These are phyloP conservation scores for Microctonus aethiopoides DNA, from an alignment of 2,888 invertebrate genomes.

Conservation along the genomic window DNA sequence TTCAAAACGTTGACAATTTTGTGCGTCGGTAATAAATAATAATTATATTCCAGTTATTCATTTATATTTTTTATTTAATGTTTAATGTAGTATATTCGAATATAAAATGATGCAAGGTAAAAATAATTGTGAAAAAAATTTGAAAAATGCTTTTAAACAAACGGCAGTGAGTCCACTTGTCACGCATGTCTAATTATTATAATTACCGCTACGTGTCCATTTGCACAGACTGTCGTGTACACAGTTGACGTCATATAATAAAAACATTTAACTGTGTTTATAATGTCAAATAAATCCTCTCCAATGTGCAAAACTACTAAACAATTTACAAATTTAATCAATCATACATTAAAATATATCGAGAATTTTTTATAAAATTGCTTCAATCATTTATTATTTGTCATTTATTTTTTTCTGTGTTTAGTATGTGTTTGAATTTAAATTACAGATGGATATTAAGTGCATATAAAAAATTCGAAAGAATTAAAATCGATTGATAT, in stretches of 20 bases:
- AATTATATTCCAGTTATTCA: too few species aligned
- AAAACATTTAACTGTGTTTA: not conserved
- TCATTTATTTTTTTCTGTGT: too few species aligned
- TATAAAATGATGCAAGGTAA: not conserved
- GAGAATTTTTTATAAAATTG: too few species aligned
- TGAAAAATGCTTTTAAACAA: not conserved
- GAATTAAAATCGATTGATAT: too few species aligned
- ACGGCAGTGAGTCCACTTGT: not conserved
- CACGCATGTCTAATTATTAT: slow-evolving; percentile 16
- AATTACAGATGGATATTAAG: too few species aligned
- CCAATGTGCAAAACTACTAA: too few species aligned
- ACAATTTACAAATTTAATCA: too few species aligned
- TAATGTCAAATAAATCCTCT: not conserved
- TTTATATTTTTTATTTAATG: not conserved
- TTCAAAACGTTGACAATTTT: not conserved
- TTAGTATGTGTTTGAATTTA: too few species aligned
- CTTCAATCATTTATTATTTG: too few species aligned
- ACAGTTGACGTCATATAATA: not conserved
- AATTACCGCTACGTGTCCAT: slow-evolving; percentile 10
- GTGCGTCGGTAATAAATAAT: too few species aligned
- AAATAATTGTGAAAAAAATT: slow-evolving; percentile 2
- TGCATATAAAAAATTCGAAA: too few species aligned
- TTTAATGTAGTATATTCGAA: not conserved
- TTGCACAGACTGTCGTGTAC: not conserved
- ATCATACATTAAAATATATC: too few species aligned